A percentile compares a stretch with the other conserved stretches of the same genome.
Conservation (phyloP, 2,888 invertebrate genomes). For the Dicyrtoma fusca region DNA sequence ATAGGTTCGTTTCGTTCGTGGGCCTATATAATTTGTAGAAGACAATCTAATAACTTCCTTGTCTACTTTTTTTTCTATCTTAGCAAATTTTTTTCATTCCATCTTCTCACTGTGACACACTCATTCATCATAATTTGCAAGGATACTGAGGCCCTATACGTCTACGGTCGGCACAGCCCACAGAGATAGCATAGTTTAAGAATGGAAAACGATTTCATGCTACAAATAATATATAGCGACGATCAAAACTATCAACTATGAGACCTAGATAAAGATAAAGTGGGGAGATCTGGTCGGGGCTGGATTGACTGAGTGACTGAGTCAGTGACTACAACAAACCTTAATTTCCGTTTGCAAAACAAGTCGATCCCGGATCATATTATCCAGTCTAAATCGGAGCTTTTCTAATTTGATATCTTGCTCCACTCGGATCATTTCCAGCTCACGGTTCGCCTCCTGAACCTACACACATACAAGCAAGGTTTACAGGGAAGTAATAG, state of each 20-base stretch:
- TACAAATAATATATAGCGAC: background rate
- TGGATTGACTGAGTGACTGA: too few species aligned
- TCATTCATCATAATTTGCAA: slow-evolving; percentile 33
- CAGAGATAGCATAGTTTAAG: background rate
- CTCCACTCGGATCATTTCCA: slow-evolving; percentile 26
- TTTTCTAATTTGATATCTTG: slow-evolving; percentile 32
- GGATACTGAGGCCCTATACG: too few species aligned
- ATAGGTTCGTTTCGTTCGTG: too few species aligned
- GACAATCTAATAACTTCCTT: background rate
- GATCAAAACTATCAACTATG: background rate
- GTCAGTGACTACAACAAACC: slow-evolving; percentile 8
- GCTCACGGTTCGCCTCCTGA: slow-evolving; percentile 16
- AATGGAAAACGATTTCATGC: background rate
- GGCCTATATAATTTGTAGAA: background rate
- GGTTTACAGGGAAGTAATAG: too few species aligned
- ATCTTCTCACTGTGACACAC: slow-evolving; percentile 6
- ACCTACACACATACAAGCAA: slow-evolving; percentile 20
- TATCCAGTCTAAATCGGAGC: slow-evolving; percentile 25
- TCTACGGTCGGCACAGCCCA: too few species aligned
- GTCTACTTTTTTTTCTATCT: too few species aligned
- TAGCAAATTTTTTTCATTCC: too few species aligned
- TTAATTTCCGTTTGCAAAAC: slow-evolving; percentile 36
- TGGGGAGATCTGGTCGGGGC: background rate
- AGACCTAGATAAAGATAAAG: background rate
- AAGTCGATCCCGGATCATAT: slow-evolving; percentile 21